Evolutionary conservation across 2,888 invertebrate species (phyloP).

Genomic region (Rhodophaea formosa): DNA sequence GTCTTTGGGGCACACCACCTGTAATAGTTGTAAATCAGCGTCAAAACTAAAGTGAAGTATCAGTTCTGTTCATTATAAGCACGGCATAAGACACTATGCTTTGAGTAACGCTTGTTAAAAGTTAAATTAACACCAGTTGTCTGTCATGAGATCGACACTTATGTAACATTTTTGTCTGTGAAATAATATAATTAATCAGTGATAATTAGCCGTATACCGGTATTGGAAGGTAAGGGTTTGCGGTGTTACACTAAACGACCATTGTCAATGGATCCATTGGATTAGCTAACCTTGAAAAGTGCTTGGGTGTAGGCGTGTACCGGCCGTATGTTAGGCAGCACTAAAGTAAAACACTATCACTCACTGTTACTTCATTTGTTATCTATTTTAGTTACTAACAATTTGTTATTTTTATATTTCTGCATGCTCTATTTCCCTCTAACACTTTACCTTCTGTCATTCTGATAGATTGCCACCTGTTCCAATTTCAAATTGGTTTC

Average conservation of each 20-base stretch:
- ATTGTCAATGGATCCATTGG: slow-evolving; percentile 2
- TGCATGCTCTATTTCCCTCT: not conserved
- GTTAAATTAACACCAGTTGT: slow-evolving; percentile 46
- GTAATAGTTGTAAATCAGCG: slow-evolving; percentile 54
- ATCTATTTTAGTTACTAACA: not conserved
- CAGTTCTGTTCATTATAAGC: slow-evolving; percentile 48
- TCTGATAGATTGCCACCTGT: slow-evolving; percentile 12
- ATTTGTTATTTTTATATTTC: not conserved
- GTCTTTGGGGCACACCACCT: slow-evolving; percentile 59
- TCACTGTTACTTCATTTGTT: not conserved
- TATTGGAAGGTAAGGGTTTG: slow-evolving; percentile 63
- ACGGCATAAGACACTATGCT: slow-evolving; percentile 53
- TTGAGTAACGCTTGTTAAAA: slow-evolving; percentile 59
- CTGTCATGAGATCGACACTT: slow-evolving; percentile 74
- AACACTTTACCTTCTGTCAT: slow-evolving; percentile 3
- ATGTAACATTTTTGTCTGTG: slow-evolving; percentile 73
- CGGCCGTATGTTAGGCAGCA: slow-evolving; percentile 33
- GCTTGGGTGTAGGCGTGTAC: slow-evolving; percentile 36
- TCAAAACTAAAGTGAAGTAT: slow-evolving; percentile 71
- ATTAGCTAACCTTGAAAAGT: slow-evolving; percentile 57
- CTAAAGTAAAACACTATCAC: not conserved
- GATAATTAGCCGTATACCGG: slow-evolving; percentile 64
- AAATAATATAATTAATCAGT: slow-evolving; percentile 43
- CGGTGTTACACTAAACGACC: slow-evolving; percentile 31
- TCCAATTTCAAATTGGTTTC: slow-evolving; percentile 9